phyloP scores from a whole-genome alignment of 1,140 invertebrate species.

The Panulirus ornatus region DNA sequence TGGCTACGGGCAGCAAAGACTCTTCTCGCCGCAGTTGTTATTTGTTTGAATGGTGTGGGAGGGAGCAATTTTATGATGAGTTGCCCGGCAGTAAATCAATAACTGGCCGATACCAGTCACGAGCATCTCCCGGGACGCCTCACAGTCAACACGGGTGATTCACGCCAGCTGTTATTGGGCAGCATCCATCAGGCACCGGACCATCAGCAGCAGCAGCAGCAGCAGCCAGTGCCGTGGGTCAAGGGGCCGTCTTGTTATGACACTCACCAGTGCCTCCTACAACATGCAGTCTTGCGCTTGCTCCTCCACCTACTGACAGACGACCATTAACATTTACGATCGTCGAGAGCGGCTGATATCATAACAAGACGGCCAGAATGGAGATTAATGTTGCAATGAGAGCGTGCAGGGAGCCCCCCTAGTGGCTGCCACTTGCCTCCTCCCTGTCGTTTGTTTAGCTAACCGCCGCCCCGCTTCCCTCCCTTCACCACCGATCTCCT shows the following conservation, averaged over 20 bases:
- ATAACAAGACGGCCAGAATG: slow-evolving; percentile 23
- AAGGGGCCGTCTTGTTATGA: background rate
- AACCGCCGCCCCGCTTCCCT: no score
- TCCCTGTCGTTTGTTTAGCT: background rate
- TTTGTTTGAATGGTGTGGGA: slow-evolving; percentile 14
- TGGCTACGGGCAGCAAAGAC: background rate
- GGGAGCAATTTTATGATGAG: slow-evolving; percentile 24
- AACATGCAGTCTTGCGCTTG: slow-evolving; percentile 16
- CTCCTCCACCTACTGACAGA: slow-evolving; percentile 31
- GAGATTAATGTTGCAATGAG: slow-evolving; percentile 34
- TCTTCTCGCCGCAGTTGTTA: background rate
- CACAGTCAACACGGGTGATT: background rate
- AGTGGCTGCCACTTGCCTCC: background rate
- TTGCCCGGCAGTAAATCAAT: slow-evolving; percentile 54
- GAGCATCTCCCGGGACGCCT: slow-evolving; percentile 2
- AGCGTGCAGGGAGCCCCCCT: background rate
- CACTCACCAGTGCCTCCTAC: slow-evolving; percentile 9
- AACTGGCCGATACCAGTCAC: slow-evolving; percentile 33
- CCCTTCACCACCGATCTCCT: background rate
- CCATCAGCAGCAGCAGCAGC: no score
- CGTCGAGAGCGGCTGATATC: slow-evolving; percentile 22
- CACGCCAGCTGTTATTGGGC: background rate
- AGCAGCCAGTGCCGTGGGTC: background rate
- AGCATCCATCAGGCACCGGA: background rate
- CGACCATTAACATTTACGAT: slow-evolving; percentile 29